Conservation (phyloP, 2,797 vertebrate species). For the Avahi laniger region DNA sequence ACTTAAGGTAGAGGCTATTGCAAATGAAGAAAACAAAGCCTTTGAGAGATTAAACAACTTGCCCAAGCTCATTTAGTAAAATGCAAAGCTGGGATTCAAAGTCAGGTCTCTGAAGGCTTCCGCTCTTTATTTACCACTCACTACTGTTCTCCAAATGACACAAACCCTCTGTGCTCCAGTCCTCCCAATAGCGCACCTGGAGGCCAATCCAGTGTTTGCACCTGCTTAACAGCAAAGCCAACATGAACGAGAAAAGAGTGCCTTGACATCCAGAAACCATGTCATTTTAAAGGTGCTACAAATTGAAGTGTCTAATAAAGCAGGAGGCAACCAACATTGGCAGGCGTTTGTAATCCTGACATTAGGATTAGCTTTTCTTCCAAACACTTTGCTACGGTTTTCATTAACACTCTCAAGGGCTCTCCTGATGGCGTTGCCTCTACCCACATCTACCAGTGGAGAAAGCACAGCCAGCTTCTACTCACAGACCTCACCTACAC, state of each 20-base stretch:
- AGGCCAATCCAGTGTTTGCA: not conserved
- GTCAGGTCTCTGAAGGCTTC: not conserved
- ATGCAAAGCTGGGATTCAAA: conserved; percentile 7
- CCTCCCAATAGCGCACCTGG: not conserved
- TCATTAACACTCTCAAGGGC: not conserved
- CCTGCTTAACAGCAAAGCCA: not conserved
- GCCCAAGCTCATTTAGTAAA: not conserved
- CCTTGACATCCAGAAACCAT: not conserved
- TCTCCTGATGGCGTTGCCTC: not conserved
- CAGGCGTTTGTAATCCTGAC: not conserved
- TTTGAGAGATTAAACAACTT: not conserved
- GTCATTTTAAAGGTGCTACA: not conserved
- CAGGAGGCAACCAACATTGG: not conserved
- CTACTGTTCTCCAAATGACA: not conserved
- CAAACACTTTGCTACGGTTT: not conserved
- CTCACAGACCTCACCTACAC: not conserved
- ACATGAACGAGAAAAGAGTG: not conserved
- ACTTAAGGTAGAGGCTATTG: not conserved
- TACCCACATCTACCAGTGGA: not conserved
- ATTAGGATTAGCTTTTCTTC: not conserved
- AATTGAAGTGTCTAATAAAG: not conserved
- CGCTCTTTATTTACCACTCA: not conserved
- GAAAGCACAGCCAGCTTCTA: not conserved
- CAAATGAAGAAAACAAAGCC: conserved; percentile 1
- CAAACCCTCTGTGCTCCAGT: not conserved